Percentiles rank a stretch among this genome's conserved stretches.
These are phyloP conservation scores for Diogma glabrata DNA, from an alignment of 2,888 invertebrate species.

Conservation along the genomic window DNA sequence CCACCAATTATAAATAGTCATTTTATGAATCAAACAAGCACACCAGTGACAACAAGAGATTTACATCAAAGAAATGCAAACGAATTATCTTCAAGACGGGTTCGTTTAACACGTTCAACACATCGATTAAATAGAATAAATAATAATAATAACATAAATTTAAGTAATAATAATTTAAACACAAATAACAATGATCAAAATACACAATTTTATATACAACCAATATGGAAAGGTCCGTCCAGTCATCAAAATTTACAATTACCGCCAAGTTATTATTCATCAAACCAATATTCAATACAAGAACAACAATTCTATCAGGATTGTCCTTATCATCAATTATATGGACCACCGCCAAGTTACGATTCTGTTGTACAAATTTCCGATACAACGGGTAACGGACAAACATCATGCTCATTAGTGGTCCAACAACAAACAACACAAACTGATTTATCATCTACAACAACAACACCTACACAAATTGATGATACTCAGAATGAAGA, in stretches of 20 bases:
- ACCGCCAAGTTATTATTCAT: constrained; percentile 18
- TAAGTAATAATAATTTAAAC: constrained; percentile 1
- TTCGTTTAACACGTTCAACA: constrained; percentile 12
- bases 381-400: constrained; percentile 13
- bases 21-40: constrained; percentile 1
- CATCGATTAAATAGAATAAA: constrained; percentile 8
- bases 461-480: background rate
- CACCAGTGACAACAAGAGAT: background rate
- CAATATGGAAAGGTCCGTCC: constrained; percentile 34
- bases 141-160: constrained; percentile 5
- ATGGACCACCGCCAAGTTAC: constrained; percentile 40
- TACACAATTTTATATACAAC: constrained; percentile 24
- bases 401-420: constrained; percentile 16
- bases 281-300: constrained; percentile 14
- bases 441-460: too few species aligned
- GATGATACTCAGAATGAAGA: background rate
- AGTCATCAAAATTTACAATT: constrained; percentile 8
- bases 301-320: constrained; percentile 19
- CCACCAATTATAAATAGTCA: background rate
- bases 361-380: constrained; percentile 33
- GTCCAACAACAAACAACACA: constrained; percentile 3
- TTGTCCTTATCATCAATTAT: constrained; percentile 38
- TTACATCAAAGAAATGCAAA: constrained; percentile 10
- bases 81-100: constrained; percentile 11
- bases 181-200: constrained; percentile 5